Evolutionary conservation across 2,888 invertebrate species (phyloP), one percentile per base, ranked within the genome.

Genomic region (Parnassius apollo): DNA sequence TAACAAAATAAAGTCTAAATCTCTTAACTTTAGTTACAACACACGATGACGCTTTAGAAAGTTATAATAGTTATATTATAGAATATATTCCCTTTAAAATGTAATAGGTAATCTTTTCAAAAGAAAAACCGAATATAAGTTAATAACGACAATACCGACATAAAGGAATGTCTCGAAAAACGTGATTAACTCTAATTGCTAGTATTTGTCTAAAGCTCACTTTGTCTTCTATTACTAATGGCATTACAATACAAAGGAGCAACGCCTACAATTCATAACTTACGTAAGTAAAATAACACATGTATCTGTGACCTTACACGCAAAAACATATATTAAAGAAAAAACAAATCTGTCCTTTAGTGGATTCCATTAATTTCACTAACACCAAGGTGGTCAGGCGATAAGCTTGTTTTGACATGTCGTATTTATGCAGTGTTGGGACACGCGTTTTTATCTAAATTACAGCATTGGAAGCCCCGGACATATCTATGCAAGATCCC

Each of bases 361-460:
- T 72, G 70, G 74, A 71, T 66, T 70, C 86, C 88, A 88, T 90
- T 88, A 85, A 88, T 88, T 81, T 85, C 73, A 77, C 77, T 74
- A 78, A 76, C 88, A 81, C 84, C 78, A 73, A 83, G 90, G 90
- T 90, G 90, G 90, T 80, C 89, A 85, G 62, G 59, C 72, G 88
- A 88, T 88, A 88, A 88, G 78, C 73, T 71, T 85, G 84, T 85
- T 88, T 83, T 82, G 85, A 87, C 86, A 80, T 73, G 75, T 81
- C 73, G 81, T 86, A 87, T 89, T 87, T 86, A 88, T 86, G 79
- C 81, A 75, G 80, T 85, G 84, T 85, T 80, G 75, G 76, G 76
- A 80, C 82, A 81, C 79, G 79, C 80, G 75, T 73, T 76, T 76
- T 89, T 88, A 91, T 89, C 91, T 90, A 86, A 89, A 90, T 87